These are phyloP conservation scores for Philopedon plagiatum DNA, from an alignment of 2,888 invertebrate species.

Conservation along the genomic window DNA sequence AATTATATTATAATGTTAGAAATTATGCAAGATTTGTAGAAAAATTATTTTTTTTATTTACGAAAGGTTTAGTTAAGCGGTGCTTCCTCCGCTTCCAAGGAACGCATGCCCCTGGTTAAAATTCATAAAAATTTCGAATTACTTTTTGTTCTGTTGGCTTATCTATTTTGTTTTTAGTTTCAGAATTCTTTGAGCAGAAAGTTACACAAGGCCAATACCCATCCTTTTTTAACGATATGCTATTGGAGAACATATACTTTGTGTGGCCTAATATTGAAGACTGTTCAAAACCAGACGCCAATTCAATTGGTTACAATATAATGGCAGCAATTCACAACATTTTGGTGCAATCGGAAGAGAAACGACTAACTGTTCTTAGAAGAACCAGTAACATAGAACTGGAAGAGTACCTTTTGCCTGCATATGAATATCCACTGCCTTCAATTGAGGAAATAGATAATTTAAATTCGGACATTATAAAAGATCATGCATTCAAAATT, in stretches of 20 bases:
- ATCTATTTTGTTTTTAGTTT: neutral
- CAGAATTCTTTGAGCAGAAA: slow-evolving; percentile 74
- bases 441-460: slow-evolving; percentile 62
- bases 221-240: slow-evolving; percentile 79
- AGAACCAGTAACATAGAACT: neutral
- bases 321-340: slow-evolving; percentile 24
- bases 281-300: slow-evolving; percentile 66
- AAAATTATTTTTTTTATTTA: too few species aligned
- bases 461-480: slow-evolving; percentile 57
- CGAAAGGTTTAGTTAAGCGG: too few species aligned
- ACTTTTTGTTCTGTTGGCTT: neutral
- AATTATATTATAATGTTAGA: too few species aligned
- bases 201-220: slow-evolving; percentile 76
- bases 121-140: too few species aligned
- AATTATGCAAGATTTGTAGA: too few species aligned
- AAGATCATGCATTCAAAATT: slow-evolving; percentile 69
- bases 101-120: too few species aligned
- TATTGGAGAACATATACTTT: slow-evolving; percentile 75
- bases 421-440: slow-evolving; percentile 58
- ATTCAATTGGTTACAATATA: slow-evolving; percentile 5
- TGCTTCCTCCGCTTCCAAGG: too few species aligned
- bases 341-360: neutral
- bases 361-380: neutral
- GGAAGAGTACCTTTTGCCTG: neutral
- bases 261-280: slow-evolving; percentile 82